Conservation (phyloP, 2,888 invertebrate species). For the Coenonympha glycerion region DNA sequence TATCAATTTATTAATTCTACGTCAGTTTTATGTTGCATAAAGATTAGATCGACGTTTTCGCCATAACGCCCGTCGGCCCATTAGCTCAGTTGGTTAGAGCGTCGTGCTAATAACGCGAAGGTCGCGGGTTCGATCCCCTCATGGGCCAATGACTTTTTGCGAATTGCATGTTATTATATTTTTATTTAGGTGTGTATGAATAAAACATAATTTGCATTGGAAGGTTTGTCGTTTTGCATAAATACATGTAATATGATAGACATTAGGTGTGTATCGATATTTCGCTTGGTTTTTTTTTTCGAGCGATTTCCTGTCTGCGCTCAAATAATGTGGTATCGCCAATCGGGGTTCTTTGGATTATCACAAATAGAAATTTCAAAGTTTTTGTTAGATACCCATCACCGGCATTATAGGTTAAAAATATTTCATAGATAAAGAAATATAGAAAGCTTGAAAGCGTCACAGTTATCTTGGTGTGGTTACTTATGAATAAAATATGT, state of each 20-base stretch:
- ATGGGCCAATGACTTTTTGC: slow-evolving; percentile 30
- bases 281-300: slow-evolving; percentile 13
- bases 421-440: too few relatives aligned
- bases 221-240: slow-evolving; percentile 23
- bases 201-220: slow-evolving; percentile 23
- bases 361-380: background rate
- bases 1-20: slow-evolving; percentile 23
- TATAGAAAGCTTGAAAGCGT: too few relatives aligned
- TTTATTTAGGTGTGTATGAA: slow-evolving; percentile 10
- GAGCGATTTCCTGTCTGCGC: slow-evolving; percentile 20
- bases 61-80: slow-evolving; percentile 21
- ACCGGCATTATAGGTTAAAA: too few relatives aligned
- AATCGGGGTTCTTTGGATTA: slow-evolving; percentile 2
- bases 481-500: too few relatives aligned
- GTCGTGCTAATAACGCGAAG: slow-evolving; percentile 47
- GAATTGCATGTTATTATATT: slow-evolving; percentile 22
- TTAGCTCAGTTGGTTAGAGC: slow-evolving; percentile 47
- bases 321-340: background rate
- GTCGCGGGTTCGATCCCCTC: slow-evolving; percentile 44
- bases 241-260: slow-evolving; percentile 18
- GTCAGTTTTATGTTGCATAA: slow-evolving; percentile 16
- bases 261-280: slow-evolving; percentile 7
- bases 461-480: too few relatives aligned
- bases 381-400: too few relatives aligned
- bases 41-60: slow-evolving; percentile 13